Evolutionary conservation across 2,797 vertebrate species (phyloP).

Genomic region (Valencia hispanica): DNA sequence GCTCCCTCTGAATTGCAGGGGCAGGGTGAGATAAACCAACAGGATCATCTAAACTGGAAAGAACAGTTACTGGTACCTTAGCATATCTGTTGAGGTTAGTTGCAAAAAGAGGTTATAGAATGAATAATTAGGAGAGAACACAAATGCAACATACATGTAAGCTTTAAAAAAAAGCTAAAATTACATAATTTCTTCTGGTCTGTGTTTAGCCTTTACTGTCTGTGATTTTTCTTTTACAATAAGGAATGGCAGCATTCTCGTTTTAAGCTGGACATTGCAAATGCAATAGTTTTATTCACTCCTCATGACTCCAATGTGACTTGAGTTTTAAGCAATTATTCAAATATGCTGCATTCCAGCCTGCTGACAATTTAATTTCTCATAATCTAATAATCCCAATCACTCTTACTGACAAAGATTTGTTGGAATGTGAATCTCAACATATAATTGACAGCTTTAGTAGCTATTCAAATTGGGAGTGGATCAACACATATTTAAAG

Average conservation of each 20-base stretch:
- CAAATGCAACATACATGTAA: neutral
- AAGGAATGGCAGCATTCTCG: neutral
- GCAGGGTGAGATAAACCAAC: constrained; percentile 1
- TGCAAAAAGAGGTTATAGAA: neutral
- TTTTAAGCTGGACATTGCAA: neutral
- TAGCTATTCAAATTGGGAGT: neutral
- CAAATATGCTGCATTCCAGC: neutral
- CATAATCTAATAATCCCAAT: constrained; percentile 6
- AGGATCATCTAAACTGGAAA: neutral
- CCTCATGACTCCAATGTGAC: neutral
- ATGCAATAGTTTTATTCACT: neutral
- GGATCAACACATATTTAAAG: neutral
- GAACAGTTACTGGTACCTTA: neutral
- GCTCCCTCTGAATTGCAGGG: neutral
- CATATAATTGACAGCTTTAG: neutral
- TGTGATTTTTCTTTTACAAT: constrained; percentile 1
- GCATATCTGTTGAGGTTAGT: neutral
- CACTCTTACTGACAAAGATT: neutral
- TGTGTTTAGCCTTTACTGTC: neutral
- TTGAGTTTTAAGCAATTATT: neutral
- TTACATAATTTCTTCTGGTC: neutral
- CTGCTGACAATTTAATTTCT: neutral
- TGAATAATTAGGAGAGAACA: neutral
- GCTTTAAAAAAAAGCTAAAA: too few relatives aligned
- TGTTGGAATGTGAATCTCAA: constrained; percentile 6